Base-by-base conservation (phyloP, 2,797 vertebrate genomes). In the Antennarius maculatus region DNA sequence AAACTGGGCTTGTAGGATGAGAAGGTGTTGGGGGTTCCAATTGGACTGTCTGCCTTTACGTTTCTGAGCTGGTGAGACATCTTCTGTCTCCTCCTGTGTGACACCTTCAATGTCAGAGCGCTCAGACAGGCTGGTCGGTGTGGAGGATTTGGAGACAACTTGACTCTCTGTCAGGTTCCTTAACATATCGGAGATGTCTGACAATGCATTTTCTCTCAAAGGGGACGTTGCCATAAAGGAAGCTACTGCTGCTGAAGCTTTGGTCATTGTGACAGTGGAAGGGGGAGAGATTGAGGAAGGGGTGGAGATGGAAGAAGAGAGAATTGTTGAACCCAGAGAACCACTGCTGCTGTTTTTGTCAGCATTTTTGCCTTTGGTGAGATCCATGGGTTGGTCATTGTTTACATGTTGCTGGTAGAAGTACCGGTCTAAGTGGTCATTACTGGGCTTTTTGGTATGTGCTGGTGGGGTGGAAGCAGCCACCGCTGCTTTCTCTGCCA, bases 11-110 rank as follows among this genome's bases (percentile, higher is more conserved):
- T 99, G 98, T 52, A 99, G 88, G 81, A 99, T 99, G 61, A 99
- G 97, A 82, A 99, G 95, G 83, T 99, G 98, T 82, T 99, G 98
- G 48, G 98, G 98, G 88, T 99, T 99, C 98, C 98, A 99, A 93
- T 98, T 99, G 74, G 97, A 99, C 92, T 99, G 98, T 65, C 98
- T 96, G 57, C 98, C 98, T 88, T 99, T 99, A 77, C 97, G 95
- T 88, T 99, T 99, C 89, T 99, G 98, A 60, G 97, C 96, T 2
- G 96, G 97, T 34, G 96, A 97, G 54, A 96, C 88, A 81, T 99
- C 98, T 85, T 99, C 98, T 1, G 94, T 92, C 77, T 99, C 97
- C 63, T 99, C 97, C 69, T 95, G 94, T 45, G 96, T 97, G 79
- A 94, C 88, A 70, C 97, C 96, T 28, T 98, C 98, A 61, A 97